phyloP scores from a whole-genome alignment of 1,140 invertebrate species.

The Diploscapter pachys region DNA sequence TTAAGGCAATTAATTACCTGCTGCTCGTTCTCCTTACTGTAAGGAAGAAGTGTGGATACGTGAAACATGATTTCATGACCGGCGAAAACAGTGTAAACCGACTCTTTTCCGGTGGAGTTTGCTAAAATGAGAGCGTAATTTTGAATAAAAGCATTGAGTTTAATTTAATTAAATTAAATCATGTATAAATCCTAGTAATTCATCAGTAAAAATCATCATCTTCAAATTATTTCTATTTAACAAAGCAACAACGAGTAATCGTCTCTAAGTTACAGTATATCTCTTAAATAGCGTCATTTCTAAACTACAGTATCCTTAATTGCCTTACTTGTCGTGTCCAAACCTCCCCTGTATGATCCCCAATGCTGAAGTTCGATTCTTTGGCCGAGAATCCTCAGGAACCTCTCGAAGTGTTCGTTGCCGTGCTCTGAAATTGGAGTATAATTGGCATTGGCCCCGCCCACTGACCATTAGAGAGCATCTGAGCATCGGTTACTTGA shows the following conservation, averaged over 20 bases:
- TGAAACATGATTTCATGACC: conserved; percentile 65
- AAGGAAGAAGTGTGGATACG: conserved; percentile 64
- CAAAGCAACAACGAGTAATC: too few relatives aligned
- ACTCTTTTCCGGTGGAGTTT: conserved; percentile 78
- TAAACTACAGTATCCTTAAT: too few relatives aligned
- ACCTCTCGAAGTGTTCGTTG: conserved; percentile 75
- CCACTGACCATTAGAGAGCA: conserved; percentile 62
- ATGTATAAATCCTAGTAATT: too few relatives aligned
- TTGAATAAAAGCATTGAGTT: not conserved
- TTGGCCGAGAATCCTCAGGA: conserved; percentile 78
- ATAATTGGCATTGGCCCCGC: conserved; percentile 76
- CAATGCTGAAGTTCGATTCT: conserved; percentile 83
- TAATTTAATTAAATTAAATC: not conserved
- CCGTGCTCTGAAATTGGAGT: conserved; percentile 74
- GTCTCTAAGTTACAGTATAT: too few relatives aligned
- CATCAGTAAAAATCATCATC: too few relatives aligned
- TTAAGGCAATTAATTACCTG: conserved; percentile 35
- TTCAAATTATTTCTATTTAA: too few relatives aligned
- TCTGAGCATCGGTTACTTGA: conserved; percentile 65
- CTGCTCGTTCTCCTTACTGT: conserved; percentile 54
- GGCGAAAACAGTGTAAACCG: conserved; percentile 85
- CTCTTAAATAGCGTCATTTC: too few relatives aligned
- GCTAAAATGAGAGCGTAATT: conserved; percentile 61
- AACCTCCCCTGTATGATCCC: conserved; percentile 87
- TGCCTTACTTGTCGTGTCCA: conserved; percentile 76